Evolutionary conservation across 2,113 vertebrate species (phyloP).

Genomic region (Cynopterus brachyotis): DNA sequence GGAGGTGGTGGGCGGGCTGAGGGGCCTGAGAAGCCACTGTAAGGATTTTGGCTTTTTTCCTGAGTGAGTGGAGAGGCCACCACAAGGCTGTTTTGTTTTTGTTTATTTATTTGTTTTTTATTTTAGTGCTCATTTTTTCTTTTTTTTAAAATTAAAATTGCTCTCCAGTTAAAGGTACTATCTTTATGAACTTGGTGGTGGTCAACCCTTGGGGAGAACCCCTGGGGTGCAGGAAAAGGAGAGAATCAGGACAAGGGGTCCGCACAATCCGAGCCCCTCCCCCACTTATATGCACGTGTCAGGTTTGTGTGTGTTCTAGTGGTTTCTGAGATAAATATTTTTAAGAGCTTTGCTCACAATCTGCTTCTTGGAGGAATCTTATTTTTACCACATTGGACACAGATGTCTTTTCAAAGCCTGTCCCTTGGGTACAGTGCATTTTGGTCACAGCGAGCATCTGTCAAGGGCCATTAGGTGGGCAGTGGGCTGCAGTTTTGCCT

Average conservation of each 20-base stretch:
- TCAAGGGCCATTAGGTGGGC: neutral
- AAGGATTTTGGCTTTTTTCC: neutral
- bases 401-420: neutral
- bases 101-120: neutral
- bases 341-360: neutral
- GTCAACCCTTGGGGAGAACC: neutral
- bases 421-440: neutral
- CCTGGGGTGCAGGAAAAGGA: neutral
- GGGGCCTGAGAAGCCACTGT: neutral
- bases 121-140: neutral
- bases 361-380: neutral
- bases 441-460: no score
- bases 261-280: neutral
- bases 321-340: neutral
- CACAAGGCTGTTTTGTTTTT: neutral
- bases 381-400: neutral
- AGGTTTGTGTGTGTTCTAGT: neutral
- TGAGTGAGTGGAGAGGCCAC: neutral
- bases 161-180: no score
- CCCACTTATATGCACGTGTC: neutral
- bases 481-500: neutral
- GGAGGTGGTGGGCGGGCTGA: neutral
- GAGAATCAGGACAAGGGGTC: neutral
- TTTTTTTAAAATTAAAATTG: neutral
- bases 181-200: neutral